Conservation (phyloP, 2,888 invertebrate species). For the Rhimphoctona megacephalus region DNA sequence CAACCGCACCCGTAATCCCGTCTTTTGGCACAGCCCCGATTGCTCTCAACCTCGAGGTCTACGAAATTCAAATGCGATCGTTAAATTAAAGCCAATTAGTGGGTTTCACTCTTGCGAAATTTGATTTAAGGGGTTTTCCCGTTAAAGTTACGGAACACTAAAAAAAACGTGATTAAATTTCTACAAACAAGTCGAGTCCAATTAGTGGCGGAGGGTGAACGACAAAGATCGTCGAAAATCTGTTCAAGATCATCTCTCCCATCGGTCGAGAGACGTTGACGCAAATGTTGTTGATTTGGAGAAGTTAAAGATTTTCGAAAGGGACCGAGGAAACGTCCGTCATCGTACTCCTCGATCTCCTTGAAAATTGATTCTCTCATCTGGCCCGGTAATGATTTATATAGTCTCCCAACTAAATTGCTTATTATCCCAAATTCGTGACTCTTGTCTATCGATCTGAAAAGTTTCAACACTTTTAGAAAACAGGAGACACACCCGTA, state of each 20-base stretch:
- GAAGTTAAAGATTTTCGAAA: conserved; percentile 57
- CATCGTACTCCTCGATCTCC: conserved; percentile 66
- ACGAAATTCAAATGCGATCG: neutral
- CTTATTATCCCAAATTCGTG: conserved; percentile 75
- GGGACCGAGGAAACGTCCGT: conserved; percentile 49
- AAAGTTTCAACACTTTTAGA: conserved; percentile 73
- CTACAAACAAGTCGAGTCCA: conserved; percentile 77
- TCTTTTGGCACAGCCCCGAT: conserved; percentile 54
- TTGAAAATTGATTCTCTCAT: conserved; percentile 70
- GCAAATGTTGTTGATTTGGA: too few relatives aligned
- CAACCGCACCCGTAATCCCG: neutral
- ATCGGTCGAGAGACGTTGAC: conserved; percentile 38
- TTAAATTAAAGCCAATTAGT: neutral
- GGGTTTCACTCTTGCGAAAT: neutral
- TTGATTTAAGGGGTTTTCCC: neutral
- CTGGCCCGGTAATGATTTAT: conserved; percentile 74
- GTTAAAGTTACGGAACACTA: neutral
- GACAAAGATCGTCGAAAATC: conserved; percentile 70
- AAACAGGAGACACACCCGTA: conserved; percentile 77
- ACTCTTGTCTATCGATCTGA: conserved; percentile 73
- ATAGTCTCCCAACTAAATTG: conserved; percentile 78
- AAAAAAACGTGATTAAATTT: neutral
- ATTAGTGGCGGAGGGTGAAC: conserved; percentile 74
- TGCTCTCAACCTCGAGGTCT: conserved; percentile 58
- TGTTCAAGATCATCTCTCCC: conserved; percentile 26